Percentiles rank a stretch among this genome's conserved stretches.
These are phyloP conservation scores for Alca torda DNA, from an alignment of 2,797 vertebrate genomes.

Conservation along the genomic window DNA sequence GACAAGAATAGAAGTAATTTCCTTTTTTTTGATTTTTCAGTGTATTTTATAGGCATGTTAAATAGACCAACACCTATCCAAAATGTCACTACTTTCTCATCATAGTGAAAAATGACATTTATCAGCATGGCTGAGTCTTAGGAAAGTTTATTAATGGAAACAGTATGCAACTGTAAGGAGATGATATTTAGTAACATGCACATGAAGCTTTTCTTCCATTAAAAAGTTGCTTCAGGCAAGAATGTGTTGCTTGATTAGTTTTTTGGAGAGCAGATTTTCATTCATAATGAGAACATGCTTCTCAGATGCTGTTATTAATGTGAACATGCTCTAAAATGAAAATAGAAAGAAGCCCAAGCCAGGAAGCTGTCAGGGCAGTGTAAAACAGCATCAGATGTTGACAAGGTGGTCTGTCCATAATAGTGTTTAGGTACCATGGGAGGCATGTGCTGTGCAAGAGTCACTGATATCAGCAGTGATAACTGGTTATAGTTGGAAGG, in stretches of 20 bases:
- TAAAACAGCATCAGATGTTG: not conserved
- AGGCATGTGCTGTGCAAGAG: not conserved
- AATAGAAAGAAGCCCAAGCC: not conserved
- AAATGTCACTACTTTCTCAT: not conserved
- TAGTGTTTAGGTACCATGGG: not conserved
- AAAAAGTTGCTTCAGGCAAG: constrained; percentile 34
- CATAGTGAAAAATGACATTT: constrained; percentile 13
- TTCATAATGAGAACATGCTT: constrained; percentile 37
- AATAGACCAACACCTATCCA: not conserved
- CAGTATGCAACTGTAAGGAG: not conserved
- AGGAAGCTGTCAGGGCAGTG: not conserved
- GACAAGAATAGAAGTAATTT: not conserved
- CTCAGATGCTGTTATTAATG: not conserved
- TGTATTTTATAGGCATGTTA: not conserved
- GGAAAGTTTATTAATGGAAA: constrained; percentile 5
- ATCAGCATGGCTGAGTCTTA: not conserved
- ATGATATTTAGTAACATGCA: constrained; percentile 1
- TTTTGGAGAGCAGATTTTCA: constrained; percentile 50
- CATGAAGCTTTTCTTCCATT: constrained; percentile 20
- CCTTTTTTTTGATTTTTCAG: not conserved
- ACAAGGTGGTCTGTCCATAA: not conserved
- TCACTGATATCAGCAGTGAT: not conserved
- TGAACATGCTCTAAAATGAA: not conserved
- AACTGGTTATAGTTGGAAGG: not conserved
- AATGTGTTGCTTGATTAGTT: constrained; percentile 22